Evolutionary conservation across 2,113 vertebrate species (phyloP).

Genomic region (Neogale vison): DNA sequence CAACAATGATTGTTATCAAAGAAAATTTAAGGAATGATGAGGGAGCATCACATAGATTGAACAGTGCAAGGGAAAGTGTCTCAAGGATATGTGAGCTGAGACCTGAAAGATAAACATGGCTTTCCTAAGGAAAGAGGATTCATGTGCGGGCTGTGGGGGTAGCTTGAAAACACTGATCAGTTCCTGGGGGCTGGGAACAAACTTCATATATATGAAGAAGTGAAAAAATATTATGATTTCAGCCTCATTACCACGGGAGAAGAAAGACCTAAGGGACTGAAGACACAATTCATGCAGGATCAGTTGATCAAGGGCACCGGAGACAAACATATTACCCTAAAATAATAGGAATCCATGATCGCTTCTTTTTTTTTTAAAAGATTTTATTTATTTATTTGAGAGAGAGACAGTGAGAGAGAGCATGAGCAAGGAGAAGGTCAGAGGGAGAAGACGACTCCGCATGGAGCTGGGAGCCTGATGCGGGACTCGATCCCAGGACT

Average conservation of each 20-base stretch:
- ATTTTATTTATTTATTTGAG: too few species aligned
- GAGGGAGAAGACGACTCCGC: too few species aligned
- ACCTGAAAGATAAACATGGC: background rate
- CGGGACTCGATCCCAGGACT: too few species aligned
- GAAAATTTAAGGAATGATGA: background rate
- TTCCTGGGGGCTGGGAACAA: background rate
- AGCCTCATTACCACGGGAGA: background rate
- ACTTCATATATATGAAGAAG: background rate
- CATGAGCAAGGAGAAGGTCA: too few species aligned
- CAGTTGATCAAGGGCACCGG: background rate
- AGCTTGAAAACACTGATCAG: background rate
- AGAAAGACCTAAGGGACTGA: background rate
- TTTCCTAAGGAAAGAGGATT: background rate
- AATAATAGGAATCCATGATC: background rate
- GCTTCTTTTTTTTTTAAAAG: too few species aligned
- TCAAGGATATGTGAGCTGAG: background rate
- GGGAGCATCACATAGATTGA: background rate
- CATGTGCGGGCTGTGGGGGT: fast-evolving
- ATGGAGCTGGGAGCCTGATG: too few species aligned
- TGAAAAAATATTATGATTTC: background rate
- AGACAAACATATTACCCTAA: background rate
- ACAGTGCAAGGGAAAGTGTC: background rate
- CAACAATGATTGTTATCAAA: background rate
- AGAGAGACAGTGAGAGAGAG: too few species aligned
- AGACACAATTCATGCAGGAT: background rate